A percentile compares a stretch with the other conserved stretches of the same genome.
Conservation (phyloP, 2,113 vertebrate genomes). For the Stictonetta naevosa region DNA sequence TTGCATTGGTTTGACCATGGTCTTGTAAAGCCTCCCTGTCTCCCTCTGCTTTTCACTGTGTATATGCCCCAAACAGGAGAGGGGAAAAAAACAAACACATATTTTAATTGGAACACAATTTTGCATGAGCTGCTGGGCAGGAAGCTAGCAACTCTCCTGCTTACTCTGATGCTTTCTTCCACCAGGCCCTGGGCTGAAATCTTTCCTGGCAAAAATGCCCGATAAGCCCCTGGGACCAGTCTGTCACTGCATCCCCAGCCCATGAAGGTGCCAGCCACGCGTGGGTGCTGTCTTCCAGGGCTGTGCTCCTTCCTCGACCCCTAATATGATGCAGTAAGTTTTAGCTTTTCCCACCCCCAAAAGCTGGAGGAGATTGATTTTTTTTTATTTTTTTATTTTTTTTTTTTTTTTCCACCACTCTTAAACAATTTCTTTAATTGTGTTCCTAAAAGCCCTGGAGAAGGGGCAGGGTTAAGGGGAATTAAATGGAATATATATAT, state of each 20-base stretch:
- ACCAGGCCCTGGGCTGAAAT: not conserved
- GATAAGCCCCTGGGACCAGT: rapidly evolving
- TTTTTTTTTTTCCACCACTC: not conserved
- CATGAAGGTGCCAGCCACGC: not conserved
- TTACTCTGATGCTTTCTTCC: not conserved
- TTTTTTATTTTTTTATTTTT: not conserved
- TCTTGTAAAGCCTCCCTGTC: not conserved
- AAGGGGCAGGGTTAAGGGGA: not conserved
- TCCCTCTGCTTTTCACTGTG: not conserved
- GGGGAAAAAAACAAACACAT: not conserved
- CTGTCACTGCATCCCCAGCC: not conserved
- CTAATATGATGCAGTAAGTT: not conserved
- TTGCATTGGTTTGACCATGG: not conserved
- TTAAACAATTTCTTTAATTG: not conserved
- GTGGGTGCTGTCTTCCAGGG: not conserved
- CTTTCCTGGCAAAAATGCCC: not conserved
- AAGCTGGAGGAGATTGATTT: not conserved
- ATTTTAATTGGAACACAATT: not conserved
- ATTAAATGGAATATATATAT: not conserved
- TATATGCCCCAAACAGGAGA: not conserved
- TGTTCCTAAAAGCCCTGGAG: not conserved
- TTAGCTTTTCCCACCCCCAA: not conserved
- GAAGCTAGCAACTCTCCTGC: not conserved
- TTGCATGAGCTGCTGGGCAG: not conserved
- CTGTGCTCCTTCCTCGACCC: not conserved